These are phyloP conservation scores for Drosophila maculinotata DNA, from an alignment of 2,888 invertebrate genomes.

Conservation along the genomic window DNA sequence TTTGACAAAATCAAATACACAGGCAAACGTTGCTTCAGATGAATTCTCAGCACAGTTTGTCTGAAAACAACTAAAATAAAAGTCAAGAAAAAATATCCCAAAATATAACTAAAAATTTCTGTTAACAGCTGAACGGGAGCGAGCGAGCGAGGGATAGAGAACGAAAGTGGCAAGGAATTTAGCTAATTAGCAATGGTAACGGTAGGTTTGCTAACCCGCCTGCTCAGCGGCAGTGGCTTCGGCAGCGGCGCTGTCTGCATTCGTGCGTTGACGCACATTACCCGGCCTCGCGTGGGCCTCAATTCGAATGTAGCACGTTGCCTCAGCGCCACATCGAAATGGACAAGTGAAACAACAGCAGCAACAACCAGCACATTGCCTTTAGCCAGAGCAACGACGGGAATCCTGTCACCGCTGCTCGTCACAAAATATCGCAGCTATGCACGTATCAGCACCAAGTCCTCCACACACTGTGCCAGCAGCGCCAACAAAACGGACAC, in stretches of 20 bases:
- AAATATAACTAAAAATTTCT: conserved; percentile 6
- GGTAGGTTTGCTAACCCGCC: conserved; percentile 41
- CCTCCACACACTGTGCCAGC: conserved; percentile 54
- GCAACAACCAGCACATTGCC: conserved; percentile 22
- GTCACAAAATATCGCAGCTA: conserved; percentile 46
- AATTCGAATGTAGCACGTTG: conserved; percentile 46
- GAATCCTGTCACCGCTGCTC: conserved; percentile 41
- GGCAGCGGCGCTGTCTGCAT: conserved; percentile 29
- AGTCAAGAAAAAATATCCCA: conserved; percentile 6
- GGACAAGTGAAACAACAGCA: not conserved
- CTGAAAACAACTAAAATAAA: conserved; percentile 22
- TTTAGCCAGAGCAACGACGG: conserved; percentile 13
- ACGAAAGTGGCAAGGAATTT: too few relatives aligned
- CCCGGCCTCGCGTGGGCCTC: conserved; percentile 9
- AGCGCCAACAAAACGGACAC: conserved; percentile 64
- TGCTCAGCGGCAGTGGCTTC: conserved; percentile 19
- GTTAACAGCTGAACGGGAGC: conserved; percentile 19
- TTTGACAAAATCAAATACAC: conserved; percentile 12
- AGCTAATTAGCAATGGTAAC: conserved; percentile 44
- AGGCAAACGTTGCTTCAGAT: conserved; percentile 18
- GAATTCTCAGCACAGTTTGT: conserved; percentile 32
- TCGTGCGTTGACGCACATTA: conserved; percentile 21
- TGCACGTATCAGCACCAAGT: conserved; percentile 57
- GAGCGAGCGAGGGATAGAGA: not conserved
- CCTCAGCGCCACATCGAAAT: conserved; percentile 16